Evolutionary conservation across 2,797 vertebrate species (phyloP).

Genomic region (Argya squamiceps): DNA sequence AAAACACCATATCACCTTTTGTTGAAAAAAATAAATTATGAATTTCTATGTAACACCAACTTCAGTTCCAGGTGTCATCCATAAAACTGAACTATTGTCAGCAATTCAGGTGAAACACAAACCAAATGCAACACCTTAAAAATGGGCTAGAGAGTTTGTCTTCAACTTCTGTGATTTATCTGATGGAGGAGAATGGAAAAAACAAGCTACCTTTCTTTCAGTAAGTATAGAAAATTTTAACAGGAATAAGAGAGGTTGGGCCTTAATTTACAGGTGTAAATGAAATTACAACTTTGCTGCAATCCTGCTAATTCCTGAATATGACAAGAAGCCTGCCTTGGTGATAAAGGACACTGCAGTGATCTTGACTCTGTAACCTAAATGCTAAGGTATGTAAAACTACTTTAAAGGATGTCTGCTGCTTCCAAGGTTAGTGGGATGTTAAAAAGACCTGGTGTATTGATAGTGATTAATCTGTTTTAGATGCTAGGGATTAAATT

Average conservation of each 20-base stretch:
- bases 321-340: neutral
- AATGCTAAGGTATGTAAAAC: neutral
- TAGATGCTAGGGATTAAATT: neutral
- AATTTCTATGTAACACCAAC: neutral
- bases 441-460: neutral
- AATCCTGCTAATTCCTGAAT: neutral
- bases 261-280: neutral
- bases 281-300: neutral
- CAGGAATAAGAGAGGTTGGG: neutral
- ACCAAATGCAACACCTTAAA: neutral
- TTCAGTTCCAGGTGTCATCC: neutral
- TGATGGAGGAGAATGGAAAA: neutral
- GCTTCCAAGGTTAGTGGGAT: neutral
- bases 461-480: neutral
- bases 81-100: neutral
- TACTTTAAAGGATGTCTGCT: neutral
- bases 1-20: neutral
- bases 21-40: neutral
- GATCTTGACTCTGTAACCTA: neutral
- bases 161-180: neutral
- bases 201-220: neutral
- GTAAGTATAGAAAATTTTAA: neutral
- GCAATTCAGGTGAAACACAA: neutral
- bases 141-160: neutral
- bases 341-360: neutral